A percentile compares a stretch with the other conserved stretches of the same genome.
Evolutionary conservation across 2,888 invertebrate species (phyloP).

Genomic region (Caradrina kadenii): DNA sequence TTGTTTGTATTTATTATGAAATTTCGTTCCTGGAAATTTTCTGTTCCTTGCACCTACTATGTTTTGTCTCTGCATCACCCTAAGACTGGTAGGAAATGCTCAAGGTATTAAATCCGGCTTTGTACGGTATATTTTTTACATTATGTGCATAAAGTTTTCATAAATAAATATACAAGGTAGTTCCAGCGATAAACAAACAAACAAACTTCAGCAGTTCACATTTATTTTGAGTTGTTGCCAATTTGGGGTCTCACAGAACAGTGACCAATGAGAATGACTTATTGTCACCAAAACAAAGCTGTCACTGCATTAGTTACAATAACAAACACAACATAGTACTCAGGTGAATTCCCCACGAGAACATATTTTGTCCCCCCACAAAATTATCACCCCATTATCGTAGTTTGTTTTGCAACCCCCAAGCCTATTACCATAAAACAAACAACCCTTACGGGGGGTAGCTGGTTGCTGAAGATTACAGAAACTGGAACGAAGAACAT

Average conservation of each 20-base stretch:
- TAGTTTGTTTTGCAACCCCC: slow-evolving; percentile 45
- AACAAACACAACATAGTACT: slow-evolving; percentile 11
- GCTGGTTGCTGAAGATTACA: slow-evolving; percentile 24
- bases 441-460: slow-evolving; percentile 42
- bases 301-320: neutral
- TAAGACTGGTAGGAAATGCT: too few species aligned
- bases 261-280: neutral
- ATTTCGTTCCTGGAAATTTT: too few species aligned
- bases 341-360: slow-evolving; percentile 14
- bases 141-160: too few species aligned
- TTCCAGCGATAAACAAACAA: too few species aligned
- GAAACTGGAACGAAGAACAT: neutral
- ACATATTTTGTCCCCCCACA: slow-evolving; percentile 30
- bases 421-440: slow-evolving; percentile 54
- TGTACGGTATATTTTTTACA: too few species aligned
- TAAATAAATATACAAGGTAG: too few species aligned
- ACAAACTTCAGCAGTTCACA: too few species aligned
- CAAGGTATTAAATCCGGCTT: too few species aligned
- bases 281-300: neutral
- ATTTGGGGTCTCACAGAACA: neutral
- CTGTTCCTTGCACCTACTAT: too few species aligned
- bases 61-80: too few species aligned
- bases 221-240: neutral
- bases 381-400: slow-evolving; percentile 44
- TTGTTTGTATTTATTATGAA: too few species aligned